A percentile compares a stretch with the other conserved stretches of the same genome.
Evolutionary conservation across 92 coral and sea anemone genomes (phyloP).

Genomic region (Zoanthus sociatus): DNA sequence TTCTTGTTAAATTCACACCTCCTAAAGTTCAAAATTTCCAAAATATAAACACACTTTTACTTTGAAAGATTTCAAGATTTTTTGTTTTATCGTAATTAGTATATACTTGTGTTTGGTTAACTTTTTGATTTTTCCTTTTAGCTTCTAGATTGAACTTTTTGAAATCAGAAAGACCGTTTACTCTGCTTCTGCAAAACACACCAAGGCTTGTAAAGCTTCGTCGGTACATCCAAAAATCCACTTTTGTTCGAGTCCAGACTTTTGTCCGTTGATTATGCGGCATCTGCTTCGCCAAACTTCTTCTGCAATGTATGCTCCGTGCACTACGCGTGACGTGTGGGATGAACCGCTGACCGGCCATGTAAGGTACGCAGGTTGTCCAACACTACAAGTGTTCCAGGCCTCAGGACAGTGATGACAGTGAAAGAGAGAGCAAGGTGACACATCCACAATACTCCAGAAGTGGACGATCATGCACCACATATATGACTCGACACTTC

Average conservation of each 20-base stretch:
- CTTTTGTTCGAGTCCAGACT: conserved; percentile 14
- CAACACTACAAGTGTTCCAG: conserved; percentile 31
- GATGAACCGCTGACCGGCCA: conserved; percentile 43
- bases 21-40: too few relatives aligned
- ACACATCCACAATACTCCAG: too few relatives aligned
- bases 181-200: conserved; percentile 15
- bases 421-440: too few relatives aligned
- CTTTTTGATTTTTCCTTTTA: not conserved
- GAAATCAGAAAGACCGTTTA: not conserved
- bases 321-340: conserved; percentile 38
- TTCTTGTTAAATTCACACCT: too few relatives aligned
- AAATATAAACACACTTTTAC: too few relatives aligned
- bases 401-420: not conserved
- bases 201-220: conserved; percentile 34
- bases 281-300: conserved; percentile 48
- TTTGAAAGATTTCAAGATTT: too few relatives aligned
- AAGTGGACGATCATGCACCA: too few relatives aligned
- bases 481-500: too few relatives aligned
- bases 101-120: too few relatives aligned
- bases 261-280: conserved; percentile 24
- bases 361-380: conserved; percentile 32
- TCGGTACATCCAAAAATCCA: conserved; percentile 35
- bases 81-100: too few relatives aligned
- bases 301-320: conserved; percentile 42
- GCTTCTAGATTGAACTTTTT: not conserved